These are phyloP conservation scores for Eristalinus sepulchralis DNA, from an alignment of 2,888 invertebrate genomes.

Conservation along the genomic window DNA sequence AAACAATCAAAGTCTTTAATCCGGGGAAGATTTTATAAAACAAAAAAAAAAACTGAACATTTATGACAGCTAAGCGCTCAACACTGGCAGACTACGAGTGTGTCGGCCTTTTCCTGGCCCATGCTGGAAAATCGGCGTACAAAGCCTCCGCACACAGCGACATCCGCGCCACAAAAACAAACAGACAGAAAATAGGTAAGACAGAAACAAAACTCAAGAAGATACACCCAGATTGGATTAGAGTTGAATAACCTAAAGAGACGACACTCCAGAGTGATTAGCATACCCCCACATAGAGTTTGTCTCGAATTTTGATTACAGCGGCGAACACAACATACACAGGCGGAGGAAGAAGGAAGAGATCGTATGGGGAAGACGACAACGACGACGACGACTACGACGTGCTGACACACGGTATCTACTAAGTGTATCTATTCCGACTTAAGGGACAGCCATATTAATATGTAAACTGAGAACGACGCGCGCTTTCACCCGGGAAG, in stretches of 20 bases:
- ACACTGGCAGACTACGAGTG: not conserved
- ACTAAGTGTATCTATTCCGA: conserved; percentile 34
- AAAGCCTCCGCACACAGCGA: not conserved
- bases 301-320: conserved; percentile 65
- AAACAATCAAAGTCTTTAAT: conserved; percentile 51
- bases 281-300: conserved; percentile 53
- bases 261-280: conserved; percentile 56
- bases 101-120: not conserved
- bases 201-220: not conserved
- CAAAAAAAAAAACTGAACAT: conserved; percentile 4
- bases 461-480: conserved; percentile 60
- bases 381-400: not conserved
- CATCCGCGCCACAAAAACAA: not conserved
- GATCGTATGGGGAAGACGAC: not conserved
- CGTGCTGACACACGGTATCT: not conserved
- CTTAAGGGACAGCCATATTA: conserved; percentile 52
- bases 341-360: conserved; percentile 7
- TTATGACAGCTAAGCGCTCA: conserved; percentile 39
- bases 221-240: conserved; percentile 9
- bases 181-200: not conserved
- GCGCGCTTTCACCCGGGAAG: conserved; percentile 22
- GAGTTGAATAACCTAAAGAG: conserved; percentile 62
- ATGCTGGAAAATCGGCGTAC: conserved; percentile 19
- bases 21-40: conserved; percentile 10
- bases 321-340: not conserved